Conservation (phyloP, 2,797 vertebrate genomes). For the Centroberyx gerrardi region DNA sequence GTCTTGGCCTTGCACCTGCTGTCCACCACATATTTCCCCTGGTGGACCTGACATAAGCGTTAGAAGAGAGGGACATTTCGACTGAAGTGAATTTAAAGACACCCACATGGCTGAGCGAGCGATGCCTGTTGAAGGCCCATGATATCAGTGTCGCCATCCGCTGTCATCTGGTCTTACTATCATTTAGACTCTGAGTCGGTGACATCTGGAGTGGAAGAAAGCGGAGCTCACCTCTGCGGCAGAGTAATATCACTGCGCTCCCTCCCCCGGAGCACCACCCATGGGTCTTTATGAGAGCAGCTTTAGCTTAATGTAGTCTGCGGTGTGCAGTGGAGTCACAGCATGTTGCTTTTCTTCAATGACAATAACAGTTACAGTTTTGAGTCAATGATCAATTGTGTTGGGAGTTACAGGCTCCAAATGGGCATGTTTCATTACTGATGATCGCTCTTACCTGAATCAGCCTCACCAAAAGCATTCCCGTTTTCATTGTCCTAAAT, state of each 20-base stretch:
- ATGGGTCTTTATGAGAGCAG: slow-evolving; percentile 27
- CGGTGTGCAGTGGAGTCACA: neutral
- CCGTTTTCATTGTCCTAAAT: slow-evolving; percentile 36
- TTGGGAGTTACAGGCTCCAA: slow-evolving; percentile 23
- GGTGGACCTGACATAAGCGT: slow-evolving; percentile 63
- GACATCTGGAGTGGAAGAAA: slow-evolving; percentile 69
- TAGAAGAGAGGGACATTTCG: slow-evolving; percentile 37
- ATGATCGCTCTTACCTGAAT: slow-evolving; percentile 9
- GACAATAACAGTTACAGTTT: slow-evolving; percentile 28
- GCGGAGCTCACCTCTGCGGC: slow-evolving; percentile 44
- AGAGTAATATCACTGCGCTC: slow-evolving; percentile 42
- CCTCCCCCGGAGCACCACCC: slow-evolving; percentile 24
- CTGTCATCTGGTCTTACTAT: slow-evolving; percentile 51
- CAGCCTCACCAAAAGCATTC: slow-evolving; percentile 17
- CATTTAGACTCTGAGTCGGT: slow-evolving; percentile 38
- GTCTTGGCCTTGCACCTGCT: slow-evolving; percentile 76
- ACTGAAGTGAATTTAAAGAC: slow-evolving; percentile 56
- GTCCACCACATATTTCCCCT: slow-evolving; percentile 55
- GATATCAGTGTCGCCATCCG: slow-evolving; percentile 28
- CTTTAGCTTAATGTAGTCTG: slow-evolving; percentile 40
- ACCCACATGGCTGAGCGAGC: slow-evolving; percentile 31
- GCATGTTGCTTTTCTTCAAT: slow-evolving; percentile 20
- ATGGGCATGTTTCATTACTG: slow-evolving; percentile 36
- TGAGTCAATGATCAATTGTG: slow-evolving; percentile 45
- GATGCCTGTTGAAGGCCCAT: slow-evolving; percentile 35